These are phyloP conservation scores for Ferdinandea cuprea DNA, from an alignment of 2,888 invertebrate species.

Conservation along the genomic window DNA sequence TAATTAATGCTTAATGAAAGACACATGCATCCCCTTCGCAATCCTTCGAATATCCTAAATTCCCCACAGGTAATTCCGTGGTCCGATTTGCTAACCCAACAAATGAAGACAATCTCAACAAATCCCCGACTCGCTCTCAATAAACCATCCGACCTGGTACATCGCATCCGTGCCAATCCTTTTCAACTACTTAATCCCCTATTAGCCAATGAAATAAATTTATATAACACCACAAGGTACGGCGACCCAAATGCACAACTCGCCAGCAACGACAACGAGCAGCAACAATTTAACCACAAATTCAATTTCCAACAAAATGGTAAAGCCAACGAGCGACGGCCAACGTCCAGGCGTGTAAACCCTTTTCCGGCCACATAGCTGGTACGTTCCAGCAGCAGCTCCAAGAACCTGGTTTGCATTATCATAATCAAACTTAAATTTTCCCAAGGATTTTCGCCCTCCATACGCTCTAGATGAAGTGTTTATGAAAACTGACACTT, in stretches of 20 bases:
- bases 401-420: constrained; percentile 45
- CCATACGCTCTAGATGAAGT: constrained; percentile 12
- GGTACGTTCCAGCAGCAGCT: neutral
- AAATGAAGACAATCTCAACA: too few species aligned
- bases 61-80: too few species aligned
- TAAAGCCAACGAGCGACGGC: neutral
- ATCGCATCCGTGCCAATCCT: neutral
- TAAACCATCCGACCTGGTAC: too few species aligned
- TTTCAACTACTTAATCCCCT: constrained; percentile 46
- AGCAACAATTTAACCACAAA: constrained; percentile 56
- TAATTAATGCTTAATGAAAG: too few species aligned
- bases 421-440: constrained; percentile 66
- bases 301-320: constrained; percentile 25
- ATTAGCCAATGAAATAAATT: constrained; percentile 34
- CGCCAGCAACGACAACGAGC: constrained; percentile 1
- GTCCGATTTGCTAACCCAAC: too few species aligned
- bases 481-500: constrained; percentile 72
- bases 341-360: constrained; percentile 8
- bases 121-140: too few species aligned
- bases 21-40: too few species aligned
- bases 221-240: constrained; percentile 42
- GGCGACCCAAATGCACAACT: constrained; percentile 37
- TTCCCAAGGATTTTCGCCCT: constrained; percentile 45
- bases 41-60: too few species aligned
- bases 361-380: constrained; percentile 8